Conservation (phyloP, 2,888 invertebrate genomes). For the Temnothorax rugatulus region DNA sequence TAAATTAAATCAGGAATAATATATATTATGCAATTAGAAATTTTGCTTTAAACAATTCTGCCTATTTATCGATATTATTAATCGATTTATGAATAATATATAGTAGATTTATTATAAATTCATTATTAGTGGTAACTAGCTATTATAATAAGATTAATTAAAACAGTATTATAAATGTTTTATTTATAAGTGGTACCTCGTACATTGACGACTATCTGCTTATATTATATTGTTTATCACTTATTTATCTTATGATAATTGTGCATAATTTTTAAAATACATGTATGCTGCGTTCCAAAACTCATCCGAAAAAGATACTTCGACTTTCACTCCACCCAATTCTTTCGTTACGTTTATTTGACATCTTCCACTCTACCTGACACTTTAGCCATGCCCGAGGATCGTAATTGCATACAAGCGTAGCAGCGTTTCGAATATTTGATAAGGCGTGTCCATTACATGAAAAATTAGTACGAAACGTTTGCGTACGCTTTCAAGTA, state of each 20-base stretch:
- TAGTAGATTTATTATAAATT: too few relatives aligned
- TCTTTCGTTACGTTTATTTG: neutral
- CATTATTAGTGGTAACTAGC: too few relatives aligned
- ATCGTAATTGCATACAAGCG: conserved; percentile 18
- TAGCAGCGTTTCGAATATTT: conserved; percentile 37
- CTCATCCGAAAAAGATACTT: neutral
- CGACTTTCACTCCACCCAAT: neutral
- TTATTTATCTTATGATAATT: too few relatives aligned
- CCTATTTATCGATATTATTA: neutral
- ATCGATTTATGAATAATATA: too few relatives aligned
- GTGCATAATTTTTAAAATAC: neutral
- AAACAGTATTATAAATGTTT: neutral
- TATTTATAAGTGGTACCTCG: neutral
- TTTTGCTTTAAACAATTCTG: neutral
- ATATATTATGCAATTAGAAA: neutral
- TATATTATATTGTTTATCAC: too few relatives aligned
- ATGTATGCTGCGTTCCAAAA: neutral
- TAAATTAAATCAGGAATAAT: neutral
- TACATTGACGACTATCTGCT: too few relatives aligned
- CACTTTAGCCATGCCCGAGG: neutral
- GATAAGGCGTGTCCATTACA: conserved; percentile 47
- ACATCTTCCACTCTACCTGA: neutral
- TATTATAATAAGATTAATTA: neutral
- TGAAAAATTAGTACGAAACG: neutral
- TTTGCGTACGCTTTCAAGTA: neutral